Base-by-base conservation (phyloP, 2,113 vertebrate species). In the Tympanuchus pallidicinctus region DNA sequence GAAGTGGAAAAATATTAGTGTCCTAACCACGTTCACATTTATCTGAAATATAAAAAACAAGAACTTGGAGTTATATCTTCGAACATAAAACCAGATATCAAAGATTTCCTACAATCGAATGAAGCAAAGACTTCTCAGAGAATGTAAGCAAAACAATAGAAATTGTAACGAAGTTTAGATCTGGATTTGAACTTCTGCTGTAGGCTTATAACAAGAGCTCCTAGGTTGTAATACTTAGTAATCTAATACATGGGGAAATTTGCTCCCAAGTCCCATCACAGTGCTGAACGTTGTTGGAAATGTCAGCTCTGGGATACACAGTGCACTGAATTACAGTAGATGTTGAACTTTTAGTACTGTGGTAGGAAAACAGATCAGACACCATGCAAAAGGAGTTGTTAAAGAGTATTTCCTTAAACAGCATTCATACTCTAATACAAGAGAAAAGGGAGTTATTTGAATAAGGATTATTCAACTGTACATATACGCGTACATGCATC, bases 341-440 rank as follows among this genome's bases (percentile, higher is more conserved):
- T 82, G 34, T 14, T 72, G 63, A 88, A 87, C 52, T 70, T 95
- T 63, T 45, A 57, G 70, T 93, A 67, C 40, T 56, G 34, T 73
- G 30, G 34, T 79, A 93, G 65, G 71, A 89, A 86, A 92, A 71
- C 19, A 87, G 56, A 89, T 88, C 81, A 89, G 94, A 92, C 5
- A 67, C 52, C 15, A 76, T 47, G 32, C 60, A 82, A 86, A 95
- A 93, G 32, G 48, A 88, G 38, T 32, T 95, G 60, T 60, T 48
- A 64, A 89, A 82, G 61, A 76, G 32, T 73, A 59, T 77, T 86
- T 90, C 36, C 48, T 86, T 72, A 36, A 91, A 82, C 9, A 17
- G 67, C 20, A 87, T 91, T 76, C 88, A 60, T 70, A 91, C 28
- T n/a, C 16, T 40, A 81, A 82, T 61, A 88, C 34, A 70, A 73